Evolutionary conservation across 2,888 invertebrate genomes (phyloP).

Genomic region (Brenthis hecate): DNA sequence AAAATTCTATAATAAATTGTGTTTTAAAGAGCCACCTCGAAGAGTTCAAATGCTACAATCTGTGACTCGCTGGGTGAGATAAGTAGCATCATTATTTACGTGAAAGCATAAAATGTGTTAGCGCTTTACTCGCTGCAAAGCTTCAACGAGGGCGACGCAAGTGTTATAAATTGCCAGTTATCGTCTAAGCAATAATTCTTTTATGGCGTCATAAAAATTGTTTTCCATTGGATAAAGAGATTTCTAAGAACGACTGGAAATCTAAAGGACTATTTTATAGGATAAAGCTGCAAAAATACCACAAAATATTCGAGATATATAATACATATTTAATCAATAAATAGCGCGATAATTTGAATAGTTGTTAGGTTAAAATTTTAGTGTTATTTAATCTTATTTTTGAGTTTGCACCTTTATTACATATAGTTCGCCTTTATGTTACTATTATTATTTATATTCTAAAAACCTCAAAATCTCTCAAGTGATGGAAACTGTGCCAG

Average conservation of each 20-base stretch:
- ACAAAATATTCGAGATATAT: too few species aligned
- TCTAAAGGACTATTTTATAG: constrained; percentile 18
- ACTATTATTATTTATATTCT: too few species aligned
- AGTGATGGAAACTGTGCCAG: too few species aligned
- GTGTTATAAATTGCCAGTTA: constrained; percentile 73
- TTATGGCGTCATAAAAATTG: constrained; percentile 66
- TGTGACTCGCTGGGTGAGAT: constrained; percentile 27
- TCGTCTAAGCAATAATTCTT: constrained; percentile 69
- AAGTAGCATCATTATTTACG: constrained; percentile 36
- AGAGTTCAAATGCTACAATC: constrained; percentile 15
- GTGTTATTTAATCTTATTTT: too few species aligned
- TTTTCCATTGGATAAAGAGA: constrained; percentile 34
- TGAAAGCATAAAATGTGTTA: constrained; percentile 35
- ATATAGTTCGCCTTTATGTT: too few species aligned
- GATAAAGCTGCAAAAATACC: neutral
- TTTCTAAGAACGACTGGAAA: constrained; percentile 30
- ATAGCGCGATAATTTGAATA: too few species aligned
- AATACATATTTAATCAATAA: too few species aligned
- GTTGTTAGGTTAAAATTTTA: too few species aligned
- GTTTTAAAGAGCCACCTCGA: neutral
- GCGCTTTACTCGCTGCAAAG: constrained; percentile 31
- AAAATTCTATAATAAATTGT: neutral
- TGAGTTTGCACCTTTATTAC: too few species aligned
- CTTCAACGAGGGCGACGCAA: constrained; percentile 38
- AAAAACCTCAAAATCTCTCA: too few species aligned